These are phyloP conservation scores for Phrynosoma platyrhinos DNA, from an alignment of 2,113 vertebrate species.

Conservation along the genomic window DNA sequence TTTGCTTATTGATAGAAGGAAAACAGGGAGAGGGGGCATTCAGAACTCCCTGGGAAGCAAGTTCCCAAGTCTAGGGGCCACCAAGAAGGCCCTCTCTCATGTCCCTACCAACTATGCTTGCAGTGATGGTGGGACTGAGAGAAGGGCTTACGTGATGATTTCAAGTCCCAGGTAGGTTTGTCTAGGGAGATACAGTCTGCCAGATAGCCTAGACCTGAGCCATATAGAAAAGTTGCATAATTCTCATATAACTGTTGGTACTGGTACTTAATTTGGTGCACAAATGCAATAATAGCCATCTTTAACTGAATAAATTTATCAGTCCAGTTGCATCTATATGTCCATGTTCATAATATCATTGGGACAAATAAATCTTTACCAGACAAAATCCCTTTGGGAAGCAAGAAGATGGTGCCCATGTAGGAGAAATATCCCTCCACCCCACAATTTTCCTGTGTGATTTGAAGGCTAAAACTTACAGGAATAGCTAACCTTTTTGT, in stretches of 20 bases:
- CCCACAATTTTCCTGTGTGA: background rate
- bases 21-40: too few species aligned
- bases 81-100: too few species aligned
- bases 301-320: background rate
- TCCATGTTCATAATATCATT: background rate
- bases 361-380: background rate
- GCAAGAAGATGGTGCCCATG: background rate
- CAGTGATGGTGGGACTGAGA: too few species aligned
- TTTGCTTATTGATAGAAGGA: too few species aligned
- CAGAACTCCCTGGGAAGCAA: too few species aligned
- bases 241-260: background rate
- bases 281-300: background rate
- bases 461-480: background rate
- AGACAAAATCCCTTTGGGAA: background rate
- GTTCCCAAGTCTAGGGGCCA: too few species aligned
- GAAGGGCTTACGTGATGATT: too few species aligned
- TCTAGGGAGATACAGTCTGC: too few species aligned
- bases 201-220: too few species aligned
- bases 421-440: too few species aligned
- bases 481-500: conserved; percentile 2
- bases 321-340: background rate
- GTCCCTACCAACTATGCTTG: too few species aligned
- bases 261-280: background rate
- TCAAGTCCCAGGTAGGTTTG: too few species aligned
- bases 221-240: background rate